A percentile compares a stretch with the other conserved stretches of the same genome.
These are phyloP conservation scores for Aphelenchoides besseyi DNA, from an alignment of 1,140 invertebrate species.

Conservation along the genomic window DNA sequence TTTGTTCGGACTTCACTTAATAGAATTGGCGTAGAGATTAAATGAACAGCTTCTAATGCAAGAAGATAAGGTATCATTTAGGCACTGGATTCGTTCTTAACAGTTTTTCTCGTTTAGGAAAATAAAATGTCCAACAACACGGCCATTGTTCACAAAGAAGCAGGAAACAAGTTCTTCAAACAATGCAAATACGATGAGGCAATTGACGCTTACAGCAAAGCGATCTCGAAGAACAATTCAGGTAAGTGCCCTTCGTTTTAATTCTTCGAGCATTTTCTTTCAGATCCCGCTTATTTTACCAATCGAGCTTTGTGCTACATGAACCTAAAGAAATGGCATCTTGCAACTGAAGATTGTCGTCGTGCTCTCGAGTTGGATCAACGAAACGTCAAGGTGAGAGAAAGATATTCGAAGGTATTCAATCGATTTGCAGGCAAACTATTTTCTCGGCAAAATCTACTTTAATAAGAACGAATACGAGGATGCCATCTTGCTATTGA, in stretches of 20 bases:
- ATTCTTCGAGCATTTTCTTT: not conserved
- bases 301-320: slow-evolving; percentile 51
- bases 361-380: slow-evolving; percentile 50
- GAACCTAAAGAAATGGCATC: slow-evolving; percentile 53
- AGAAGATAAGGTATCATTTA: not conserved
- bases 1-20: too few species aligned
- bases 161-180: slow-evolving; percentile 42
- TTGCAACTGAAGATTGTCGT: slow-evolving; percentile 53
- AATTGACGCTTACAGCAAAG: slow-evolving; percentile 44
- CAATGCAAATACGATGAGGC: slow-evolving; percentile 51
- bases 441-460: slow-evolving; percentile 52
- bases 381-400: slow-evolving; percentile 53
- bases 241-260: not conserved
- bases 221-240: slow-evolving; percentile 43
- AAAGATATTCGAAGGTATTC: not conserved
- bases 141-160: slow-evolving; percentile 44
- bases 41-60: not conserved
- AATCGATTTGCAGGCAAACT: slow-evolving; percentile 42
- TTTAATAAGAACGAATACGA: slow-evolving; percentile 45
- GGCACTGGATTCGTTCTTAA: too few species aligned
- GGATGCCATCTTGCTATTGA: slow-evolving; percentile 50
- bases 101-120: too few species aligned
- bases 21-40: too few species aligned
- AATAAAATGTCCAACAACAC: slow-evolving; percentile 6
- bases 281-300: slow-evolving; percentile 42